A percentile compares a stretch with the other conserved stretches of the same genome.
phyloP scores from a whole-genome alignment of 2,888 invertebrate species.

The Aleiodes leptofemur region DNA sequence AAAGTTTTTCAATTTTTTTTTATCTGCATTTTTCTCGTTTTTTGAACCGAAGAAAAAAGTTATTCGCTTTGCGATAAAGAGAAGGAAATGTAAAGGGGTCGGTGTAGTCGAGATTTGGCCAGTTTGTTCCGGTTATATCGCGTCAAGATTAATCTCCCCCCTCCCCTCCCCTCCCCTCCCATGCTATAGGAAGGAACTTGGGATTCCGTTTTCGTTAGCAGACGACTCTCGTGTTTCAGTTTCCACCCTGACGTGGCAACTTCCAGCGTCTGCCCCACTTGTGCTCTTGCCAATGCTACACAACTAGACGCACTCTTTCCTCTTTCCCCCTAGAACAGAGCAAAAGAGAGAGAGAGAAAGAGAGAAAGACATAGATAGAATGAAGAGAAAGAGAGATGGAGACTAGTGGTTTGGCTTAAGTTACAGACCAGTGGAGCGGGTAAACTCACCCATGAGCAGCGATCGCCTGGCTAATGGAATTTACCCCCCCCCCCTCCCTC shows the following conservation, averaged over 20 bases:
- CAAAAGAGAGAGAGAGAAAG: slow-evolving; percentile 48
- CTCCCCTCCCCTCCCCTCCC: too few relatives aligned
- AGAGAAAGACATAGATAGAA: slow-evolving; percentile 45
- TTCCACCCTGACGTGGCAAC: slow-evolving; percentile 22
- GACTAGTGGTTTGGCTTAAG: slow-evolving; percentile 13
- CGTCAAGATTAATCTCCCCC: slow-evolving; percentile 27
- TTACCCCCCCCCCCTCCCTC: slow-evolving; percentile 58
- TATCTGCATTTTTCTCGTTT: too few relatives aligned
- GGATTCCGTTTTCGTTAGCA: slow-evolving; percentile 17
- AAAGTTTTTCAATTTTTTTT: too few relatives aligned
- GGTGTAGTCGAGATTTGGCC: slow-evolving; percentile 7
- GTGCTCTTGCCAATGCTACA: background rate
- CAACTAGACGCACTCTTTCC: background rate
- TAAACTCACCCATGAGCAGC: slow-evolving; percentile 48
- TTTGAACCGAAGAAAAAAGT: too few relatives aligned
- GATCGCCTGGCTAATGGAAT: slow-evolving; percentile 68
- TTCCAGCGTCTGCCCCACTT: background rate
- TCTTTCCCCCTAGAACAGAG: background rate
- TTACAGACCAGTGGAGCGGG: slow-evolving; percentile 32
- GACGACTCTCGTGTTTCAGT: slow-evolving; percentile 23
- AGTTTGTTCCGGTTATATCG: slow-evolving; percentile 19
- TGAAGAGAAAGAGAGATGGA: slow-evolving; percentile 53
- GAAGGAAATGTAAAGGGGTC: background rate
- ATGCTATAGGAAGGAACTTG: slow-evolving; percentile 12
- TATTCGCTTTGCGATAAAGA: background rate